Conservation (phyloP, 1,140 invertebrate genomes). For the Lucilia sericata region DNA sequence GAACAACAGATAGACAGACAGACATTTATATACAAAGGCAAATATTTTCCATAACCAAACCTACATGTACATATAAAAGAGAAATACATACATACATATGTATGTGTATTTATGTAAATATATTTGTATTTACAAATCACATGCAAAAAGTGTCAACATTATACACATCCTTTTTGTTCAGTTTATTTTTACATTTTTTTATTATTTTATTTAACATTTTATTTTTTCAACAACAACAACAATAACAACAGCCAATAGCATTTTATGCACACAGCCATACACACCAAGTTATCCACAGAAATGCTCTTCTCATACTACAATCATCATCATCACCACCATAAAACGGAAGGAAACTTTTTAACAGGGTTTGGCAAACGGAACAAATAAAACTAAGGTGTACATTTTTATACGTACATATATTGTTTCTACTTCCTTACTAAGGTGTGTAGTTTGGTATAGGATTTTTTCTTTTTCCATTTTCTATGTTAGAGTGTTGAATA, state of each 20-base stretch:
- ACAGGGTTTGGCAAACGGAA: constrained; percentile 28
- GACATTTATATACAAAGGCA: no score
- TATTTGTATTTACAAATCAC: not conserved
- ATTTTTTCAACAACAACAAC: not conserved
- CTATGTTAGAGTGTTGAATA: not conserved
- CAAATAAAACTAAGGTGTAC: constrained; percentile 21
- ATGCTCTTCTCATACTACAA: not conserved
- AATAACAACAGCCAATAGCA: not conserved
- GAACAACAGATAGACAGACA: not conserved
- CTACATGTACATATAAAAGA: no score
- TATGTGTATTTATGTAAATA: not conserved
- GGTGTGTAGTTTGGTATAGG: not conserved
- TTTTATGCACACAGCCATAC: not conserved
- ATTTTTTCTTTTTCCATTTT: not conserved
- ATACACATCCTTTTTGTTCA: constrained; percentile 14
- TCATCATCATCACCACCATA: constrained; percentile 19
- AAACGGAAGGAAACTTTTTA: constrained; percentile 29
- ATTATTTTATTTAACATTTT: not conserved
- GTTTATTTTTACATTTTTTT: not conserved
- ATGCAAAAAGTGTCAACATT: constrained; percentile 23
- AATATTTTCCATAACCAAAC: no score
- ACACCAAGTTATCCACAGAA: not conserved
- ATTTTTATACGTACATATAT: not conserved
- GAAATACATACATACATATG: not conserved
- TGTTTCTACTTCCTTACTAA: not conserved